Percentiles rank a stretch among this genome's conserved stretches.
Conservation (phyloP, 2,888 invertebrate genomes). For the Ischnus inquisitorius region DNA sequence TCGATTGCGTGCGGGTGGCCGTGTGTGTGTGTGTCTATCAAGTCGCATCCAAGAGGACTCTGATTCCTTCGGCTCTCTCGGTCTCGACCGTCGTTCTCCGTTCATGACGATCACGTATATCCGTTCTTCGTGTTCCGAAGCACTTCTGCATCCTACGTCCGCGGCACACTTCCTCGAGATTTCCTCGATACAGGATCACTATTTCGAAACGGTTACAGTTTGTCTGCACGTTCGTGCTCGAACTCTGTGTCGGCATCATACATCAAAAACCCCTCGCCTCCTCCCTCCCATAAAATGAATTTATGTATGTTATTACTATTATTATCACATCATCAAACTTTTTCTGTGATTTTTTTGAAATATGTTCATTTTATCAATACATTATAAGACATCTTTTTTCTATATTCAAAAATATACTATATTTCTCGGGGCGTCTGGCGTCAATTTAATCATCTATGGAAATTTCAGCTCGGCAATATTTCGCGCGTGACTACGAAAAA, state of each 20-base stretch:
- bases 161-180: conserved; percentile 20
- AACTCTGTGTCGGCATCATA: not conserved
- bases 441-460: no score
- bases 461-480: no score
- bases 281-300: no score
- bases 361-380: no score
- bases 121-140: not conserved
- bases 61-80: conserved; percentile 24
- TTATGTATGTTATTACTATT: no score
- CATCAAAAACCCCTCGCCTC: not conserved
- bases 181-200: conserved; percentile 2
- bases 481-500: no score
- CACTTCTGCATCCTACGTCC: not conserved
- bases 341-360: no score
- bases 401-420: no score
- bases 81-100: conserved; percentile 25
- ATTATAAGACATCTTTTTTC: no score
- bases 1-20: conserved; percentile 17
- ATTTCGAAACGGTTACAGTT: no score
- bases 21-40: conserved; percentile 22
- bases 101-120: conserved; percentile 24
- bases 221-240: not conserved
- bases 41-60: not conserved
- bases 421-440: no score
- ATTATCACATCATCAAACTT: no score